Percentiles rank a stretch among this genome's conserved stretches.
phyloP scores from a whole-genome alignment of 1,140 invertebrate species.

The Brachionus rubens region DNA sequence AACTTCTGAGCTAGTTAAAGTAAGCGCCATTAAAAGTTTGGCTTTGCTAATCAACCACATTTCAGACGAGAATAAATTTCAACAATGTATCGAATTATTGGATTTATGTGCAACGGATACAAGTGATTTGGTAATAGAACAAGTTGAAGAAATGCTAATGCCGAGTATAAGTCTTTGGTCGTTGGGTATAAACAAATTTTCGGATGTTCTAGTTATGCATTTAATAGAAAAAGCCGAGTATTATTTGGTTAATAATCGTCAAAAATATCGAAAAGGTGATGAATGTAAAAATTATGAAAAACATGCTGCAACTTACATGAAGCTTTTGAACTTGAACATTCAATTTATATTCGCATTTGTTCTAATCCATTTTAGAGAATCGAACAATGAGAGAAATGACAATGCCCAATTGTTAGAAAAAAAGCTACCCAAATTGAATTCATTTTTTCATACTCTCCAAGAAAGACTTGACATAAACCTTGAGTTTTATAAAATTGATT shows the following conservation, averaged over 20 bases:
- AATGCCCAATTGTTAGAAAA: background rate
- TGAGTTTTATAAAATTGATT: slow-evolving; percentile 23
- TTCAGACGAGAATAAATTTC: slow-evolving; percentile 70
- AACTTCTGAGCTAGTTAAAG: slow-evolving; percentile 67
- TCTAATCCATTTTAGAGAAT: slow-evolving; percentile 42
- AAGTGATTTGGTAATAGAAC: background rate
- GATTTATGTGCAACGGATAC: slow-evolving; percentile 36
- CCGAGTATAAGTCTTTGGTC: slow-evolving; percentile 31
- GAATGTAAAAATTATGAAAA: slow-evolving; percentile 6
- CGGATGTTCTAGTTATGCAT: slow-evolving; percentile 23
- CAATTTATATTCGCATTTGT: slow-evolving; percentile 34
- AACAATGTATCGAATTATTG: slow-evolving; percentile 51
- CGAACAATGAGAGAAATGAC: background rate
- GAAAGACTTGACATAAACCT: slow-evolving; percentile 23
- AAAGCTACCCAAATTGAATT: slow-evolving; percentile 29
- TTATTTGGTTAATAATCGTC: background rate
- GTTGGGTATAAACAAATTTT: slow-evolving; percentile 28
- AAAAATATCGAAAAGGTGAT: background rate
- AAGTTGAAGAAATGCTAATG: slow-evolving; percentile 15
- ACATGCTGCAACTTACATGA: background rate
- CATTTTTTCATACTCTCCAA: slow-evolving; percentile 25
- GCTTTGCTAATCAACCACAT: slow-evolving; percentile 67
- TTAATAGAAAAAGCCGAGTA: slow-evolving; percentile 6
- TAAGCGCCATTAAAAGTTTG: slow-evolving; percentile 67
- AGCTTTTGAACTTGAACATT: slow-evolving; percentile 24